These are phyloP conservation scores for Erpobdella octoculata DNA, from an alignment of 2,888 invertebrate species.

Conservation along the genomic window DNA sequence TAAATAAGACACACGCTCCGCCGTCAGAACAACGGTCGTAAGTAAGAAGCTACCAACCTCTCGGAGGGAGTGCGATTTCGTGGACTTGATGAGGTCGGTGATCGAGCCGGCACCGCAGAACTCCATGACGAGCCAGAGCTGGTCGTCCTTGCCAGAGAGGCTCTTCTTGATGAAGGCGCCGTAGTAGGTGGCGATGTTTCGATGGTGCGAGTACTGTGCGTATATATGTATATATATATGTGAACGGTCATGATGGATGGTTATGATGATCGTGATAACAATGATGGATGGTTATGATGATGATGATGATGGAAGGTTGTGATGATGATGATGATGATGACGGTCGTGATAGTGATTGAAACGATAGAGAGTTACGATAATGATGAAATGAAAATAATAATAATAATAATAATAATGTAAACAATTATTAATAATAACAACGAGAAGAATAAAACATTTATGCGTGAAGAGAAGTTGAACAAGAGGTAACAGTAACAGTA, in stretches of 20 bases:
- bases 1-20: not conserved
- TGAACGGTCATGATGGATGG: too few relatives aligned
- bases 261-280: not conserved
- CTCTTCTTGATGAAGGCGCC: slow-evolving; percentile 99
- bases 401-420: not conserved
- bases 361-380: too few relatives aligned
- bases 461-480: too few relatives aligned
- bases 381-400: too few relatives aligned
- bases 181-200: slow-evolving; percentile 99
- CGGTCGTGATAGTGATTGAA: too few relatives aligned
- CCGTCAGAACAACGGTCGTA: too few relatives aligned
- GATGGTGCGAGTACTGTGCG: slow-evolving; percentile 59
- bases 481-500: too few relatives aligned
- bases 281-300: not conserved
- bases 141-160: slow-evolving; percentile 93
- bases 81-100: slow-evolving; percentile 90
- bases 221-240: too few relatives aligned
- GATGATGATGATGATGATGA: not conserved
- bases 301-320: not conserved
- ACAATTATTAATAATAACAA: slow-evolving; percentile 1
- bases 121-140: slow-evolving; percentile 96
- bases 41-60: slow-evolving; percentile 62
- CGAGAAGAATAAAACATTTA: too few relatives aligned
- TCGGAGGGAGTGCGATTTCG: slow-evolving; percentile 91
- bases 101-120: slow-evolving; percentile 99